A percentile compares a stretch with the other conserved stretches of the same genome.
phyloP scores from a whole-genome alignment of 2,888 invertebrate species.

The Tetragnatha montana region DNA sequence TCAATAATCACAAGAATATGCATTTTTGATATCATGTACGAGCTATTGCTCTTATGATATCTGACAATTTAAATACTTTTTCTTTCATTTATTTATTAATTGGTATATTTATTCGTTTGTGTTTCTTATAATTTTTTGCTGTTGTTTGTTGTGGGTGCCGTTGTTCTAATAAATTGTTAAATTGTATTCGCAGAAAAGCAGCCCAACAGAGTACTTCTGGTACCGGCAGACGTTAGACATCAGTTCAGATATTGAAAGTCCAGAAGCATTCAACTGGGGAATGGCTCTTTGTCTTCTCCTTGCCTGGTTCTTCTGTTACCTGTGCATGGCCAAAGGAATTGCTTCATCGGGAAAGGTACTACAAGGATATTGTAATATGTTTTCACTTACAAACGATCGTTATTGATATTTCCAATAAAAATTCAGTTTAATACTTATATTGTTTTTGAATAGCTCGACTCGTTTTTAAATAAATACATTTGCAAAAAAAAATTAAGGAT shows the following conservation, averaged over 20 bases:
- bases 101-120: too few relatives aligned
- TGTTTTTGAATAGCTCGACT: too few relatives aligned
- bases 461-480: too few relatives aligned
- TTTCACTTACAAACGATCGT: not conserved
- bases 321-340: slow-evolving; percentile 98
- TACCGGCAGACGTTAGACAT: slow-evolving; percentile 93
- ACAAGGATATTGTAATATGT: not conserved
- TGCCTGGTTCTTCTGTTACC: slow-evolving; percentile 95
- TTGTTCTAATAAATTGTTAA: too few relatives aligned
- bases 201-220: slow-evolving; percentile 96
- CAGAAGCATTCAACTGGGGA: slow-evolving; percentile 92
- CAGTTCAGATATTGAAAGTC: slow-evolving; percentile 89
- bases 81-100: too few relatives aligned
- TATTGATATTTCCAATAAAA: not conserved
- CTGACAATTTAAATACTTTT: too few relatives aligned
- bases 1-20: too few relatives aligned
- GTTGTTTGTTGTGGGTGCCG: not conserved
- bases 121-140: too few relatives aligned
- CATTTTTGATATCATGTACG: too few relatives aligned
- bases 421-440: not conserved
- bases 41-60: too few relatives aligned
- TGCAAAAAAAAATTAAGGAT: too few relatives aligned
- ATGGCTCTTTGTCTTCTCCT: slow-evolving; percentile 89
- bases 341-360: slow-evolving; percentile 94
- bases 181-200: slow-evolving; percentile 83